Evolutionary conservation across 2,797 vertebrate species (phyloP).

Genomic region (Platalea minor): DNA sequence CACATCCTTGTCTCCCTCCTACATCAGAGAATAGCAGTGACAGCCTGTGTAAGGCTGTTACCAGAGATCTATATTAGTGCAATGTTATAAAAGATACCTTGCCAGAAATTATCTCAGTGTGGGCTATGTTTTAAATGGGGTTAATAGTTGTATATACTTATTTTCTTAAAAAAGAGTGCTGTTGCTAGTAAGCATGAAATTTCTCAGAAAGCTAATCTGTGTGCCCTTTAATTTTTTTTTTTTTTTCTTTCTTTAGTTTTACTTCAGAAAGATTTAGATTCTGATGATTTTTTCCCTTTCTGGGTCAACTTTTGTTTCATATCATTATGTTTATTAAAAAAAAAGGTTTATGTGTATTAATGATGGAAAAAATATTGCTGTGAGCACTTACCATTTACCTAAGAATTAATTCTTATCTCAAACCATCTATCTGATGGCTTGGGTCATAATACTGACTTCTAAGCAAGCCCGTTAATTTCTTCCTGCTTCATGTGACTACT

Average conservation of each 20-base stretch:
- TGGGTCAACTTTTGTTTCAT: not conserved
- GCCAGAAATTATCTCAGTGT: constrained; percentile 31
- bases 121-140: constrained; percentile 2
- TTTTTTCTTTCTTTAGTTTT: not conserved
- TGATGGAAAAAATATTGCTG: not conserved
- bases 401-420: not conserved
- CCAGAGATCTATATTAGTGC: constrained; percentile 40
- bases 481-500: not conserved
- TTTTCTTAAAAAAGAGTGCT: not conserved
- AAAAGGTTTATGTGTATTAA: not conserved
- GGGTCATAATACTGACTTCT: not conserved
- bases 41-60: constrained; percentile 46
- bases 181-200: not conserved
- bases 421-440: not conserved
- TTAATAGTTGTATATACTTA: not conserved
- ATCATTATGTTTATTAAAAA: not conserved
- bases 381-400: not conserved
- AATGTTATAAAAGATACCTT: constrained; percentile 18
- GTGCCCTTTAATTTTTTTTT: not conserved
- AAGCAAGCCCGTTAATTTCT: not conserved
- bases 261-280: not conserved
- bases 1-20: constrained; percentile 57
- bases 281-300: not conserved
- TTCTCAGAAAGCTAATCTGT: not conserved
- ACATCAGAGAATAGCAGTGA: constrained; percentile 47